phyloP scores from a whole-genome alignment of 2,888 invertebrate species.

The Tachina grossa region DNA sequence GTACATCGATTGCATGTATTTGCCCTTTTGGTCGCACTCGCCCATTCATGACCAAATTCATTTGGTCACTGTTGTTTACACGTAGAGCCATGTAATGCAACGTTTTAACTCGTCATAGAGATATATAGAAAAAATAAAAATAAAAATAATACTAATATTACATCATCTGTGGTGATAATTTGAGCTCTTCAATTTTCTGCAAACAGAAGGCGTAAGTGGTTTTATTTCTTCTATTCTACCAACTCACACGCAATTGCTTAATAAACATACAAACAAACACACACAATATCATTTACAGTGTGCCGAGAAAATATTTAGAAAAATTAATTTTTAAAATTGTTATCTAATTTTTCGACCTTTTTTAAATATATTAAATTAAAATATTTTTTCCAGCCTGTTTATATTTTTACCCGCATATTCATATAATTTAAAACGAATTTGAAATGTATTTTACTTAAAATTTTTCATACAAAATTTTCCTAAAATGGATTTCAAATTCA shows the following conservation, averaged over 20 bases:
- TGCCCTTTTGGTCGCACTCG: conserved; percentile 10
- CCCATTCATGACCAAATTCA: conserved; percentile 17
- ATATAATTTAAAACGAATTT: too few species aligned
- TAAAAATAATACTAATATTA: conserved; percentile 70
- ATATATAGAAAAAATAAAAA: conserved; percentile 14
- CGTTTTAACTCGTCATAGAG: conserved; percentile 4
- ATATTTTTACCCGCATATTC: too few species aligned
- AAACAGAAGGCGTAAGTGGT: conserved; percentile 62
- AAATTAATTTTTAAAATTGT: too few species aligned
- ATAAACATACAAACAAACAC: not conserved
- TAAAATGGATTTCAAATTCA: too few species aligned
- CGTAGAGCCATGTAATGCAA: not conserved
- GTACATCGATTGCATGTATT: conserved; percentile 11
- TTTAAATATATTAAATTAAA: too few species aligned
- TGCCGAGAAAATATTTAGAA: not conserved
- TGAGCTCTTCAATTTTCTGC: conserved; percentile 65
- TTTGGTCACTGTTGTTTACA: conserved; percentile 47
- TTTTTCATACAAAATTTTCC: too few species aligned
- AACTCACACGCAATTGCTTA: conserved; percentile 4
- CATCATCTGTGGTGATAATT: conserved; percentile 72
- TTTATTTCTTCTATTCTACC: conserved; percentile 22
- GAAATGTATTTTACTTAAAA: too few species aligned
- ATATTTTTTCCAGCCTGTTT: too few species aligned
- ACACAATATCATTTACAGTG: not conserved
- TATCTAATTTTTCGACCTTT: too few species aligned